Evolutionary conservation across 2,113 vertebrate species (phyloP), one percentile per base, ranked within the genome.

Genomic region (Hystrix brachyura): DNA sequence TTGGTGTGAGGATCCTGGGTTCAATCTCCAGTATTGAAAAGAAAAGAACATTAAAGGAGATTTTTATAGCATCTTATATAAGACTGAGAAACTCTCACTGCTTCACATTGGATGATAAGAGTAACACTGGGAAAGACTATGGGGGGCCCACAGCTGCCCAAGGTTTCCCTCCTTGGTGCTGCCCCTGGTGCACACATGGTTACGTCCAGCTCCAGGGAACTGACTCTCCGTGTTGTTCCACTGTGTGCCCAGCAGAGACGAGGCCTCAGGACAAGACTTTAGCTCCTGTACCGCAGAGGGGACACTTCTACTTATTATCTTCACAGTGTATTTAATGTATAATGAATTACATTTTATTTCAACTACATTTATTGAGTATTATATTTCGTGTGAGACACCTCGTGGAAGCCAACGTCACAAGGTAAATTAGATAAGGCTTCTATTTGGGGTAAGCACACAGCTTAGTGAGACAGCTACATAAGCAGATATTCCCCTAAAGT

Each of bases 231-330:
- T 29, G 21, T 51, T 43, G 1, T 23, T 72, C 60, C 6, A 25
- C 7, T 19, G 29, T 80, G 62, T 90, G 27, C 13, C 13, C 25
- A 85, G 38, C 13, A 57, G 71, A 55, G 17, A 34, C 27, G 32
- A 14, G 21, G 34, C 15, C 5, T 55, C 21, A 27, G 19, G n/a
- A 11, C 13, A 87, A 25, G 13, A 72, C 19, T 11, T 53, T 17
- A 21, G n/a, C 80, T 2, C 8, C 5, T 23, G 23, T 1, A 0
- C 55, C 67, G 1, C 12, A 32, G 7, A 19, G 6, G 6, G 80
- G 83, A 71, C 0, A 19, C 10, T 48, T 91, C 48, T 46, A 80
- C 34, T 64, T 84, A 19, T 34, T 46, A 81, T 12, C 34, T 17
- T 90, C 57, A 25, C 38, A 46, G 12, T n/a, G 14, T 32, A 43